Evolutionary conservation across 2,888 invertebrate genomes (phyloP).

Genomic region (Rhingia campestris): DNA sequence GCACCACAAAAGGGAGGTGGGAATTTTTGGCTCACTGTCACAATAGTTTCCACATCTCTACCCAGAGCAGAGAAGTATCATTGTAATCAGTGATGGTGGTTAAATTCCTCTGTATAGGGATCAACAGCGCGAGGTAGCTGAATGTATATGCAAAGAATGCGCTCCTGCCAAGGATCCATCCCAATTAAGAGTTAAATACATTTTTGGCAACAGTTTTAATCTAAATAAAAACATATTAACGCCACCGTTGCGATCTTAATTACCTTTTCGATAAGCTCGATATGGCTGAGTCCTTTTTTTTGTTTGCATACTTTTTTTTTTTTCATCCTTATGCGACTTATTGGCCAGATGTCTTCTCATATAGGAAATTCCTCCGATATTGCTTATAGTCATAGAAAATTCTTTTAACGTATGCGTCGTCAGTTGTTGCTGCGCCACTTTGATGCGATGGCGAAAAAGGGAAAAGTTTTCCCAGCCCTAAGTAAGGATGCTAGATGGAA

Average conservation of each 20-base stretch:
- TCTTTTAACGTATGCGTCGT: slow-evolving; percentile 72
- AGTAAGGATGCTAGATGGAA: slow-evolving; percentile 46
- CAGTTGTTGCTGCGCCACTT: slow-evolving; percentile 63
- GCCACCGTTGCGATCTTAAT: slow-evolving; percentile 66
- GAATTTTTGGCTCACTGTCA: slow-evolving; percentile 71
- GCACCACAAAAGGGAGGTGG: slow-evolving; percentile 40
- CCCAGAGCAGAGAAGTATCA: slow-evolving; percentile 40
- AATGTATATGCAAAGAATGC: slow-evolving; percentile 47
- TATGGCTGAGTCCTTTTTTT: neutral
- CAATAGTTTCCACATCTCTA: slow-evolving; percentile 36
- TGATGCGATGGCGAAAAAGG: slow-evolving; percentile 11
- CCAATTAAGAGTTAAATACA: slow-evolving; percentile 66
- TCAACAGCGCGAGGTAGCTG: slow-evolving; percentile 23
- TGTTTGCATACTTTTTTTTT: slow-evolving; percentile 19
- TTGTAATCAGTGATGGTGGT: slow-evolving; percentile 71
- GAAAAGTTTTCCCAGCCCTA: slow-evolving; percentile 43
- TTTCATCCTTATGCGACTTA: slow-evolving; percentile 12
- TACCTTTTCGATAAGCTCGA: slow-evolving; percentile 60
- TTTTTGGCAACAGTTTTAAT: slow-evolving; percentile 68
- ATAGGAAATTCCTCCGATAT: slow-evolving; percentile 61
- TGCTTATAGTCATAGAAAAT: slow-evolving; percentile 70
- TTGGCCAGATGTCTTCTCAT: slow-evolving; percentile 64
- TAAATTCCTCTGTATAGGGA: slow-evolving; percentile 51
- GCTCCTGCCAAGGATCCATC: slow-evolving; percentile 31
- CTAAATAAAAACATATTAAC: slow-evolving; percentile 62